These are phyloP conservation scores for Liasis olivaceus DNA, from an alignment of 2,797 vertebrate species.

Conservation along the genomic window DNA sequence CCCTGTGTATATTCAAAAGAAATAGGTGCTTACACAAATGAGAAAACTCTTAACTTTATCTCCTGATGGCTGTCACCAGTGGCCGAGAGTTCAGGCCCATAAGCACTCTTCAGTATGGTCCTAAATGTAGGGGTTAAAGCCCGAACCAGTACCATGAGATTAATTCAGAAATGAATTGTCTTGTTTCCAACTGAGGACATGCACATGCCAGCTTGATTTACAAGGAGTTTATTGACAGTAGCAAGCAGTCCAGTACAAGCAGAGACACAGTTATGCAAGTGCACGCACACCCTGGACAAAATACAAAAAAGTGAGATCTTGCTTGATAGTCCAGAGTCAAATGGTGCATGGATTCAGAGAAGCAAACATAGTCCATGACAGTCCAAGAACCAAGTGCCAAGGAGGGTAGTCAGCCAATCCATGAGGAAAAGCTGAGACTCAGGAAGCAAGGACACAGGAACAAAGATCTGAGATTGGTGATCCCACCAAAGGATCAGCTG, in stretches of 20 bases:
- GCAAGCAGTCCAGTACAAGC: background rate
- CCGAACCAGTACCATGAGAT: background rate
- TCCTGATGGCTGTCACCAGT: background rate
- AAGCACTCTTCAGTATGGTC: background rate
- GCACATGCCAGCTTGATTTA: background rate
- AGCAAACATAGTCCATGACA: background rate
- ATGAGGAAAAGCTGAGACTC: background rate
- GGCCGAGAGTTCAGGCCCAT: background rate
- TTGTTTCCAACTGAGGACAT: background rate
- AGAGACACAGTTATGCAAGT: background rate
- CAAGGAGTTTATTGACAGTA: background rate
- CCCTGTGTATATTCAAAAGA: background rate
- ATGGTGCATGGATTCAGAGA: background rate
- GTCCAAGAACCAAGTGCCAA: background rate
- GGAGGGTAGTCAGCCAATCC: background rate
- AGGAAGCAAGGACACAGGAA: background rate
- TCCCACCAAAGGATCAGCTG: background rate
- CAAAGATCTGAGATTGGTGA: background rate
- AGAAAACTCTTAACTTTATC: background rate
- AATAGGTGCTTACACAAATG: background rate
- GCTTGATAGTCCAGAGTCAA: background rate
- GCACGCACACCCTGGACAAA: background rate
- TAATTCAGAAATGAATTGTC: background rate
- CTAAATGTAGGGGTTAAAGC: background rate
- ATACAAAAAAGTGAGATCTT: background rate